These are phyloP conservation scores for Myiotriccus ornatus DNA, from an alignment of 2,797 vertebrate species.

Conservation along the genomic window DNA sequence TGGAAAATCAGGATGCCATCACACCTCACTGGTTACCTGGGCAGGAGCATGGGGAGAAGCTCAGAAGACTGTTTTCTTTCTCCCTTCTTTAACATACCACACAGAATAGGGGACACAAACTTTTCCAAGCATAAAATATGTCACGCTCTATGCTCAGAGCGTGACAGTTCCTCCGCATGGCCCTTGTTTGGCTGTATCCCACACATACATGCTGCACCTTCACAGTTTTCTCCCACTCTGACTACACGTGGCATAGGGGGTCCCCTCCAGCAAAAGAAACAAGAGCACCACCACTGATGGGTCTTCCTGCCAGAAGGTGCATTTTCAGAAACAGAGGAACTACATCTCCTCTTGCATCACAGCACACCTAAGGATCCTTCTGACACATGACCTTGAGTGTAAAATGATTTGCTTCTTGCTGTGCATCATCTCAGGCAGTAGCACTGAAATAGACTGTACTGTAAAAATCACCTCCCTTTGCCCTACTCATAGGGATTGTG, in stretches of 20 bases:
- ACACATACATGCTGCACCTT: not conserved
- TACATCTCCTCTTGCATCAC: not conserved
- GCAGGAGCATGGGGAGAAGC: not conserved
- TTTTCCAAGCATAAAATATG: not conserved
- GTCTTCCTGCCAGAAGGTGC: not conserved
- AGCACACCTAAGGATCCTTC: not conserved
- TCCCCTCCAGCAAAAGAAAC: not conserved
- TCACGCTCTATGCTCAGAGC: not conserved
- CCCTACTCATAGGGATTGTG: not conserved
- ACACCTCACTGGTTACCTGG: not conserved
- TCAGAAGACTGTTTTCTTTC: not conserved
- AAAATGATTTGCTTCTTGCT: not conserved
- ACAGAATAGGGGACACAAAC: not conserved
- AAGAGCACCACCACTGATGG: not conserved
- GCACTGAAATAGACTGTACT: not conserved
- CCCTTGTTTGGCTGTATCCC: not conserved
- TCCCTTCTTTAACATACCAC: not conserved
- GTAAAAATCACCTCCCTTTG: not conserved
- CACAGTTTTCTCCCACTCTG: not conserved
- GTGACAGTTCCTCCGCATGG: accelerated
- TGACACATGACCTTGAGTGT: not conserved
- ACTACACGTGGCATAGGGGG: accelerated
- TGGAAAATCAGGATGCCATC: not conserved
- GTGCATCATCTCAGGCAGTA: not conserved
- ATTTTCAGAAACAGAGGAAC: not conserved